Evolutionary conservation across 92 coral and sea anemone genomes (phyloP).

Genomic region (Isaurus tuberculatus): DNA sequence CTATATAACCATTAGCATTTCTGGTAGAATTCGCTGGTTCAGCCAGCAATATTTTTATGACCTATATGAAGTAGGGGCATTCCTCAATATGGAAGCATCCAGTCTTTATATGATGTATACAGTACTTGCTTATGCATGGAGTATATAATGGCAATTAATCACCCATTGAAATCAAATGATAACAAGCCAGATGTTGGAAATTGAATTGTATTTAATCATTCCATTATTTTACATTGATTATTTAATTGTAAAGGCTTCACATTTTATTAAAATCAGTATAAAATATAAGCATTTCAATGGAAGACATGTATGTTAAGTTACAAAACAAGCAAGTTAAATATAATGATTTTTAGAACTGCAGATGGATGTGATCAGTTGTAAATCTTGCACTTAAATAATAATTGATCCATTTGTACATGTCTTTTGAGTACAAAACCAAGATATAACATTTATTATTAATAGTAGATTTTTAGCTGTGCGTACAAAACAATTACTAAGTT

Average conservation of each 20-base stretch:
- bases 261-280: neutral
- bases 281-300: neutral
- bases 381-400: neutral
- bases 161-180: neutral
- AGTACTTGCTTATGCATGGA: too few relatives aligned
- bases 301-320: slow-evolving; percentile 9
- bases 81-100: too few relatives aligned
- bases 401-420: too few relatives aligned
- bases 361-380: neutral
- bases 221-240: neutral
- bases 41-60: too few relatives aligned
- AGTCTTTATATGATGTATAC: too few relatives aligned
- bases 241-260: neutral
- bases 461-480: too few relatives aligned
- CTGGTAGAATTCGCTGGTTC: too few relatives aligned
- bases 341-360: neutral
- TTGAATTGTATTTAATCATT: neutral
- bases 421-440: too few relatives aligned
- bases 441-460: too few relatives aligned
- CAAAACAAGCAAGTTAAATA: neutral
- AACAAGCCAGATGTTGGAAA: neutral
- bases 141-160: too few relatives aligned
- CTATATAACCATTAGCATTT: too few relatives aligned
- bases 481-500: neutral
- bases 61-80: too few relatives aligned